Evolutionary conservation across 2,797 vertebrate species (phyloP).

Genomic region (Sebastes trivittatus): DNA sequence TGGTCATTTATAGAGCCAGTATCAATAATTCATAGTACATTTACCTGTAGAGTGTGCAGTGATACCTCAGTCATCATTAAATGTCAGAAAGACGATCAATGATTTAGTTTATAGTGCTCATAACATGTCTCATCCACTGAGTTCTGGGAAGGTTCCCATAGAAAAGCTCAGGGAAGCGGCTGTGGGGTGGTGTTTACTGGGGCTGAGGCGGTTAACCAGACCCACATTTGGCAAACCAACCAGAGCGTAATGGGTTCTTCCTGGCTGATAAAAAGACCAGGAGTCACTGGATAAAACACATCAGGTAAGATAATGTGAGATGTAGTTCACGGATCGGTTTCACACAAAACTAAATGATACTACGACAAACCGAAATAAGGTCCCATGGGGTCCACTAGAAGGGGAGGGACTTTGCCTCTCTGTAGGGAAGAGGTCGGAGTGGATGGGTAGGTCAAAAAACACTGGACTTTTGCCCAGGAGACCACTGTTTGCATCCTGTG

Average conservation of each 20-base stretch:
- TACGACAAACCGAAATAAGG: too few species aligned
- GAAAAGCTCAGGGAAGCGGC: not conserved
- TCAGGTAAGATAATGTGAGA: too few species aligned
- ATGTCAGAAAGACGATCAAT: not conserved
- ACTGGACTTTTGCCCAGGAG: too few species aligned
- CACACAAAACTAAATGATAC: too few species aligned
- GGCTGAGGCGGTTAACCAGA: not conserved
- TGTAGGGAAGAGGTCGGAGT: too few species aligned
- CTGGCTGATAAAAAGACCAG: too few species aligned
- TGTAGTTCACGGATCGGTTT: too few species aligned
- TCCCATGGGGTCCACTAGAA: too few species aligned
- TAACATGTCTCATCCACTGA: not conserved
- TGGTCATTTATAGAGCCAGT: not conserved
- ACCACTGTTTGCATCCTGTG: too few species aligned
- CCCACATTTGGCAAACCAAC: not conserved
- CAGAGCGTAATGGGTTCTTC: not conserved
- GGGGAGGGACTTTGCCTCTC: too few species aligned
- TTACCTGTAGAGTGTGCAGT: not conserved
- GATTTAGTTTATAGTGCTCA: not conserved
- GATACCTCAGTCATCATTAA: not conserved
- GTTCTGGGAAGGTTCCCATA: not conserved
- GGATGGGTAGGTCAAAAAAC: too few species aligned
- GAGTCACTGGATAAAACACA: too few species aligned
- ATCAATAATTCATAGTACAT: not conserved
- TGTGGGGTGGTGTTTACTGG: not conserved